Base-by-base conservation (phyloP, 1,140 invertebrate species). In the Tetramorium alpestre region DNA sequence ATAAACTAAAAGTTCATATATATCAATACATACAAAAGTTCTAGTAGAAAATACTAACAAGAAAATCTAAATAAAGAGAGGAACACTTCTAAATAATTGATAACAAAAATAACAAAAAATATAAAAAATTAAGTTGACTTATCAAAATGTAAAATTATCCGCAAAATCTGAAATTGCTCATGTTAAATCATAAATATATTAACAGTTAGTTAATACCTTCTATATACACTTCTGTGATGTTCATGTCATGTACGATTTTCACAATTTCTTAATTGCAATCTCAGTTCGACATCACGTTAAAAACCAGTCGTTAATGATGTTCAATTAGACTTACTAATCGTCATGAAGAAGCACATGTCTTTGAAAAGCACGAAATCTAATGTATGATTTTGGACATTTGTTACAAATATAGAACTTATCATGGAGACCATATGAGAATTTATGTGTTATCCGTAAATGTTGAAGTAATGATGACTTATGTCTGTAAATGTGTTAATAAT, bases 401-500 rank as follows among this genome's bases (percentile, higher is more conserved):
- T 18, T 47, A 60, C 90, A 91, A 51, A 22, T 65, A 22, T 82
- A 86, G n/a, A 5, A 84, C 22, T 70, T 49, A 10, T 58, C 4
- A n/a, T 76, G 28, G 2, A 4, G 6, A 54, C 2, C 3, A 28
- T 51, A 33, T 62, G 8, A 77, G 7, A 85, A 0, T 1, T 73
- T 3, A 38, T 90, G 89, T 10, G 1, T 6, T 18, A n/a, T n/a
- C 72, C 85, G 91, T 51, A 93, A 77, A 70, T 93, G 92, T 1
- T 92, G 82, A 47, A 54, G 8, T 69, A 93, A 85, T 3, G 92
- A 91, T 0, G 91, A 91, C 47, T 87, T 87, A 18, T 93, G 87
- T 65, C 92, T 93, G 58, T 73, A 92, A 93, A 65, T 5, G 54
- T 69, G 51, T 76, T 65, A 16, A 41, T 22, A n/a, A 33, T 10